Base-by-base conservation (phyloP, 1,140 invertebrate genomes). In the Euwallacea fornicatus region DNA sequence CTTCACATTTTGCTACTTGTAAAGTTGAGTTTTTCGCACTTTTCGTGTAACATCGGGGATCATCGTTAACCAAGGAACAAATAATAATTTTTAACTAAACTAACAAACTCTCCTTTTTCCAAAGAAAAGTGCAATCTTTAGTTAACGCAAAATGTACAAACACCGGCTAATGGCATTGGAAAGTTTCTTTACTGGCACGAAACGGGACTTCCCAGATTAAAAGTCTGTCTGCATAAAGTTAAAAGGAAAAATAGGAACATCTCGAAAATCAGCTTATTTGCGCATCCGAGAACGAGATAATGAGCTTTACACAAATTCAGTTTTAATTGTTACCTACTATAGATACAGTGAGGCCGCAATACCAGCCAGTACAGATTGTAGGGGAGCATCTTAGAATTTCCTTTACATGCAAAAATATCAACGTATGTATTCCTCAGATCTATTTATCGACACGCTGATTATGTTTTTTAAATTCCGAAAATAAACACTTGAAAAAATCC, bases 281-380 rank as follows among this genome's bases (percentile, higher is more conserved):
- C 33, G 42, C 42, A 41, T 61, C 59, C 21, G 33, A 43, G 59
- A 61, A 61, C 3, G 42, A 61, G 59, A 61, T 61, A 61, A 61
- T 61, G 59, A 41, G 59, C 21, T 61, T 61, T 61, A 61, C 59
- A 43, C 42, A 61, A 61, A 61, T 61, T 61, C 42, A 41, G 11
- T 60, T 60, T 60, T 60, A 60, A 60, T 60, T 60, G 42, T 7
- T 56, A 13, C 54, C 54, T 16, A 13, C 16, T 56, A 56, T 56
- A 56, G 8, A 0, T 13, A 9, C 16, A 56, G 2, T 15, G 11
- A 56, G 54, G 54, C 54, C 54, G 54, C 54, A 2, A 50, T 50
- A 50, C 46, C 9, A 33, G 1, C 4, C 21, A 33, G 21, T 4
- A 33, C 21, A 33, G 21, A 33, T 33, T 33, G 21, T 4, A 33